Percentiles rank a stretch among this genome's conserved stretches.
These are phyloP conservation scores for Lasioglossum malachurum DNA, from an alignment of 2,888 invertebrate species.

Conservation along the genomic window DNA sequence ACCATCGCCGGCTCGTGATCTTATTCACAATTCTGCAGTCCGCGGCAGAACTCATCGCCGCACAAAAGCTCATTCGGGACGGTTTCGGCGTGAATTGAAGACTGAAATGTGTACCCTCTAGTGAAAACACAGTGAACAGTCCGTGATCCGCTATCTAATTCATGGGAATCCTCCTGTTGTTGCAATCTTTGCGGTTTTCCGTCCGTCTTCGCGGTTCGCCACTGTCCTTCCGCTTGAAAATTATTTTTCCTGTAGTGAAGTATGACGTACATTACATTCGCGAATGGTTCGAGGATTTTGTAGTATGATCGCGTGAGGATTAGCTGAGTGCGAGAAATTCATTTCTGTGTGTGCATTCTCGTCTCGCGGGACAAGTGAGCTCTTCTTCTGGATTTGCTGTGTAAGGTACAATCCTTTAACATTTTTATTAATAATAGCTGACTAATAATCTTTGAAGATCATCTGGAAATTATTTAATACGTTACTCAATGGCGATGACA, in stretches of 20 bases:
- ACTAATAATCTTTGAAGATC: background rate
- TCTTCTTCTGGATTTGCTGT: background rate
- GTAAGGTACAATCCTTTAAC: background rate
- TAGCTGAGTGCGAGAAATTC: background rate
- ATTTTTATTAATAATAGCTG: background rate
- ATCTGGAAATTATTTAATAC: background rate
- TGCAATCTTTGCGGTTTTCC: background rate
- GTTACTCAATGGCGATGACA: background rate
- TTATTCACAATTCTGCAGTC: background rate
- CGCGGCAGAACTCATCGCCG: background rate
- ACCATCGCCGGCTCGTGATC: background rate
- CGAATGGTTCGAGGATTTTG: background rate
- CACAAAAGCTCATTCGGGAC: background rate
- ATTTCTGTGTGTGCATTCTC: too few relatives aligned
- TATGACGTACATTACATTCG: background rate
- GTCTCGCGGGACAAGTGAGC: background rate
- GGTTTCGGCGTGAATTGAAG: background rate
- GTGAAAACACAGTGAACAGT: background rate
- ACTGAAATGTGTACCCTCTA: background rate
- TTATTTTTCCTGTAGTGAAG: background rate
- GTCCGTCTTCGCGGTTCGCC: background rate
- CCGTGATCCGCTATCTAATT: background rate
- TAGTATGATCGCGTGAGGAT: background rate
- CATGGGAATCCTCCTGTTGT: background rate
- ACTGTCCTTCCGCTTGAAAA: background rate